Base-by-base conservation (phyloP, 1,140 invertebrate genomes). In the Pseudomyrmex dendroicus region DNA sequence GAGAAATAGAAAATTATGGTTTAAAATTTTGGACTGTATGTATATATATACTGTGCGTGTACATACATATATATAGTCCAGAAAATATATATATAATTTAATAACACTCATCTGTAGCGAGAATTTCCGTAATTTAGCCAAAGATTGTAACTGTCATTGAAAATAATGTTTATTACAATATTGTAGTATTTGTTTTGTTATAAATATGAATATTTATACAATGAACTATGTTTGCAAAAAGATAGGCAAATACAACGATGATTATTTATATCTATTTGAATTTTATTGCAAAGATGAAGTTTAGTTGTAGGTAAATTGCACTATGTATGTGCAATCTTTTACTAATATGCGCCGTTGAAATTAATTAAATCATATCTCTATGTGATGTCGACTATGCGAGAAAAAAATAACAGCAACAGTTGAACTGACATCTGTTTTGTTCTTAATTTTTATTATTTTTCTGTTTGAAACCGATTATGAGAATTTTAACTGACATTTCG, bases 91-190 rank as follows among this genome's bases (percentile, higher is more conserved):
- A 25, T 12, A 56, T 20, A 46, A 66, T 66, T 20, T 67, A 78
- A 10, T 25, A 5, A 68, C 35, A 2, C 17, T 44, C 0, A 35
- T 48, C 10, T 64, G 15, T 61, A 15, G n/a, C 17, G 48, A 78
- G 10, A 0, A 56, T 2, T 68, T 57, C 4, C 9, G n/a, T 68
- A 67, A 77, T 56, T 64, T 64, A 74, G 46, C 25, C 50, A 67
- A 67, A 77, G 35, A 57, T 4, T 74, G 15, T 52, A 52, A 13
- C 46, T 73, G 13, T 73, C 5, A 74, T 10, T 63, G 2, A 62
- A 62, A 62, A 62, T 35, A 25, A 50, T 62, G 35, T 74, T 63
- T 63, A 35, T 50, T 74, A 50, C 63, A 63, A 76, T 66, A 54
- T 12, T n/a, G 5, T 44, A 35, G 35, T 35, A 35, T 35, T 35